Evolutionary conservation across 2,888 invertebrate genomes (phyloP).

Genomic region (Dryobota labecula): DNA sequence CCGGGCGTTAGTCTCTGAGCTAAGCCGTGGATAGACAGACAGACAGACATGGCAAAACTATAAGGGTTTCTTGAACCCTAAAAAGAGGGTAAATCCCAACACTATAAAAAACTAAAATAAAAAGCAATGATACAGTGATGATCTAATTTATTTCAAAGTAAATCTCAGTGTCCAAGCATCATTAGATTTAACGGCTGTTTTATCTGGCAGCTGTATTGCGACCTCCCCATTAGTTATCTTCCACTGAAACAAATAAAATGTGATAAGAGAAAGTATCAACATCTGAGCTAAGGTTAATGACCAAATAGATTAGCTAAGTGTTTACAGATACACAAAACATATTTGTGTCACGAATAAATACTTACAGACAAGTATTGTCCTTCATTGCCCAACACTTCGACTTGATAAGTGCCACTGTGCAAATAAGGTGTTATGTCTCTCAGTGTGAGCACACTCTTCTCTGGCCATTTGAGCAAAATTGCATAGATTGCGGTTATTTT

Average conservation of each 20-base stretch:
- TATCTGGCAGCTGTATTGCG: constrained; percentile 82
- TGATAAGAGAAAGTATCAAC: constrained; percentile 24
- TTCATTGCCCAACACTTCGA: constrained; percentile 77
- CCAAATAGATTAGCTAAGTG: constrained; percentile 11
- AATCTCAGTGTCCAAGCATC: constrained; percentile 87
- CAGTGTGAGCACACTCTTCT: constrained; percentile 84
- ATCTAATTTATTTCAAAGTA: constrained; percentile 60
- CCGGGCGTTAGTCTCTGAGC: too few species aligned
- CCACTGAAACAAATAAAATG: constrained; percentile 83
- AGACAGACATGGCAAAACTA: too few species aligned
- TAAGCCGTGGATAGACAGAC: too few species aligned
- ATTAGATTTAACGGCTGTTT: constrained; percentile 78
- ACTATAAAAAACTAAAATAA: not conserved
- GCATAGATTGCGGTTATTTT: constrained; percentile 91
- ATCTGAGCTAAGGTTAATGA: constrained; percentile 13
- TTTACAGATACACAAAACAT: constrained; percentile 5
- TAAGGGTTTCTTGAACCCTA: too few species aligned
- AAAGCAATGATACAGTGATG: not conserved
- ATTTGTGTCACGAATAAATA: constrained; percentile 37
- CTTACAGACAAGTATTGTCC: constrained; percentile 74
- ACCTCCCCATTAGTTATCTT: constrained; percentile 73
- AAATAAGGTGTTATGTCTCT: constrained; percentile 72
- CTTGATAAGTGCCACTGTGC: constrained; percentile 71
- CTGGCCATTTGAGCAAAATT: constrained; percentile 93
- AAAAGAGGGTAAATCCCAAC: not conserved